Conservation (phyloP, 1,140 invertebrate species). For the Drosophila dunni region DNA sequence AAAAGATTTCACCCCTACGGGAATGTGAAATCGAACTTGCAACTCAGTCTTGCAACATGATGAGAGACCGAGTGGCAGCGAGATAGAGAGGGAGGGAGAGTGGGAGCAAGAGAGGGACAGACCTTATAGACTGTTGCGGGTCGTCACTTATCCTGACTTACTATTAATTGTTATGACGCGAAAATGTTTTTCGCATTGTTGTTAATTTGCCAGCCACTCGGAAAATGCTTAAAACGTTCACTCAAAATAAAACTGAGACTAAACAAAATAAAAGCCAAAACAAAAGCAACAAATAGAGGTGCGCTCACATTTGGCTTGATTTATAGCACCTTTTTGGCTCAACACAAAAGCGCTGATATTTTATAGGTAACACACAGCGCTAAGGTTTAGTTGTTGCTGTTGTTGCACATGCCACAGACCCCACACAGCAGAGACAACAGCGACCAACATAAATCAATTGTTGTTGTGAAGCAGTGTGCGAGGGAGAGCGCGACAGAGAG, state of each 20-base stretch:
- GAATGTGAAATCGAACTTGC: constrained; percentile 81
- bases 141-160: constrained; percentile 44
- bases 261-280: constrained; percentile 16
- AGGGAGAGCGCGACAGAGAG: too few relatives aligned
- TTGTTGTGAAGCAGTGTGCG: constrained; percentile 29
- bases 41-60: constrained; percentile 42
- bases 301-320: constrained; percentile 71
- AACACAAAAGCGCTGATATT: constrained; percentile 77
- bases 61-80: background rate
- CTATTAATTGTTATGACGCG: constrained; percentile 79
- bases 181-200: constrained; percentile 72
- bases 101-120: constrained; percentile 5
- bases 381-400: constrained; percentile 26
- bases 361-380: constrained; percentile 67
- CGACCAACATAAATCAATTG: constrained; percentile 74
- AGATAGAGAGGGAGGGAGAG: background rate
- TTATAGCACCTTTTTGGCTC: constrained; percentile 77
- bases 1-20: constrained; percentile 81
- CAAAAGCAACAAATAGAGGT: constrained; percentile 52
- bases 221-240: constrained; percentile 46
- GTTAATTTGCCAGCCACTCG: constrained; percentile 67
- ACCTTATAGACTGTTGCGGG: constrained; percentile 12
- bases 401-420: constrained; percentile 75
- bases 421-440: constrained; percentile 57
- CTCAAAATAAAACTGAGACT: background rate